These are phyloP conservation scores for Beroe forskalii DNA, from an alignment of 37 sponge, comb jelly and placozoan genomes.

Conservation along the genomic window DNA sequence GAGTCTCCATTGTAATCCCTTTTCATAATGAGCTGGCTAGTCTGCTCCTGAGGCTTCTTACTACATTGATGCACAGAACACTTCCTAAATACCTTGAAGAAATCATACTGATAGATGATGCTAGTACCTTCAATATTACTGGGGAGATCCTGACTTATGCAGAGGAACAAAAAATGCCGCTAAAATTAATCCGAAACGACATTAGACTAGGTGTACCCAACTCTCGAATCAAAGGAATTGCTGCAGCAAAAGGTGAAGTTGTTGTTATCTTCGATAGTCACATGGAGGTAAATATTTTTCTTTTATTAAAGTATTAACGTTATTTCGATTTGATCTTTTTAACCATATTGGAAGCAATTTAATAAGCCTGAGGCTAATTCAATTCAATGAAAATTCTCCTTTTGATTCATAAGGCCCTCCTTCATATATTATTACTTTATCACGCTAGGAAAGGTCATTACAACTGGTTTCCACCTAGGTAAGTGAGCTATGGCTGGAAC, in stretches of 20 bases:
- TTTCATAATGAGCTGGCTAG: not conserved
- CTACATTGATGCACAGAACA: conserved; percentile 30
- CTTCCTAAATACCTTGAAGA: conserved; percentile 19
- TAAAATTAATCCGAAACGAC: not conserved
- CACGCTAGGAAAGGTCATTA: too few relatives aligned
- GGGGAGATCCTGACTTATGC: conserved; percentile 29
- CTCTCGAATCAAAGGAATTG: conserved; percentile 13
- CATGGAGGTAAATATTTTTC: conserved; percentile 42
- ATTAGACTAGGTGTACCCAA: not conserved
- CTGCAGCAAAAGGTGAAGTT: not conserved
- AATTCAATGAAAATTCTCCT: too few relatives aligned
- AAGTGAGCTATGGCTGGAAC: conserved; percentile 40
- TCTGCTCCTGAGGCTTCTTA: conserved; percentile 24
- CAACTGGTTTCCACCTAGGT: too few relatives aligned
- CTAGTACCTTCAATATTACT: conserved; percentile 2
- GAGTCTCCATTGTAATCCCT: conserved; percentile 17
- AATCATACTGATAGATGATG: conserved; percentile 55
- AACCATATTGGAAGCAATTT: too few relatives aligned
- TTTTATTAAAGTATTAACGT: too few relatives aligned
- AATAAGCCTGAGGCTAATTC: too few relatives aligned
- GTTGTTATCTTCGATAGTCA: conserved; percentile 47
- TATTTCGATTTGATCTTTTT: too few relatives aligned
- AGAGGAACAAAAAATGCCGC: not conserved
- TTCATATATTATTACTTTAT: too few relatives aligned
- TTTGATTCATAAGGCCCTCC: too few relatives aligned